These are phyloP conservation scores for Catonia carolina DNA, from an alignment of 2,888 invertebrate genomes.

Conservation along the genomic window DNA sequence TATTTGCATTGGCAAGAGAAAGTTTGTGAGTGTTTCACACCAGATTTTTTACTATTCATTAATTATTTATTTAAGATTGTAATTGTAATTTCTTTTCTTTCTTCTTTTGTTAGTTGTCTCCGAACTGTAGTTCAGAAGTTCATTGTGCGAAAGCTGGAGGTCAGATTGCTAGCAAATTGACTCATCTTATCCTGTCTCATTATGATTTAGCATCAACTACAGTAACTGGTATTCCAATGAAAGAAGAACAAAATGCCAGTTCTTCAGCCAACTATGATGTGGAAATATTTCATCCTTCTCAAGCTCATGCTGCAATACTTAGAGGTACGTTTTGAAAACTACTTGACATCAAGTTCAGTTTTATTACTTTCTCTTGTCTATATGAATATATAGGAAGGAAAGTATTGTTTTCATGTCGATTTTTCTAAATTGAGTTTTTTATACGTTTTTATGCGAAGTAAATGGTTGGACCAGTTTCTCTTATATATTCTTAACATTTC, in stretches of 20 bases:
- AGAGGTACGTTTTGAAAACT: conserved; percentile 44
- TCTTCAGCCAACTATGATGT: conserved; percentile 99
- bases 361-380: too few relatives aligned
- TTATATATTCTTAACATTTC: too few relatives aligned
- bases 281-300: conserved; percentile 85
- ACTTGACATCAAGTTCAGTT: too few relatives aligned
- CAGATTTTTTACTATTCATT: too few relatives aligned
- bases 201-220: conserved; percentile 92
- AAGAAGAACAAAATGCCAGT: conserved; percentile 97
- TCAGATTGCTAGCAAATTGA: conserved; percentile 63
- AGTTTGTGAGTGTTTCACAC: too few relatives aligned
- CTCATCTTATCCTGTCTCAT: conserved; percentile 71
- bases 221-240: conserved; percentile 99
- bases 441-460: too few relatives aligned
- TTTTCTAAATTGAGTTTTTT: too few relatives aligned
- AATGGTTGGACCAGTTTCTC: too few relatives aligned
- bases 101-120: conserved; percentile 8
- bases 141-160: conserved; percentile 68
- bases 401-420: too few relatives aligned
- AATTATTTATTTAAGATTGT: too few relatives aligned
- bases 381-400: too few relatives aligned
- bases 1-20: too few relatives aligned
- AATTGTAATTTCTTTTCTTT: neutral
- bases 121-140: conserved; percentile 69
- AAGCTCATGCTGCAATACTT: conserved; percentile 76